These are phyloP conservation scores for Protobothrops flavoviridis DNA, from an alignment of 2,113 vertebrate genomes.

Conservation along the genomic window DNA sequence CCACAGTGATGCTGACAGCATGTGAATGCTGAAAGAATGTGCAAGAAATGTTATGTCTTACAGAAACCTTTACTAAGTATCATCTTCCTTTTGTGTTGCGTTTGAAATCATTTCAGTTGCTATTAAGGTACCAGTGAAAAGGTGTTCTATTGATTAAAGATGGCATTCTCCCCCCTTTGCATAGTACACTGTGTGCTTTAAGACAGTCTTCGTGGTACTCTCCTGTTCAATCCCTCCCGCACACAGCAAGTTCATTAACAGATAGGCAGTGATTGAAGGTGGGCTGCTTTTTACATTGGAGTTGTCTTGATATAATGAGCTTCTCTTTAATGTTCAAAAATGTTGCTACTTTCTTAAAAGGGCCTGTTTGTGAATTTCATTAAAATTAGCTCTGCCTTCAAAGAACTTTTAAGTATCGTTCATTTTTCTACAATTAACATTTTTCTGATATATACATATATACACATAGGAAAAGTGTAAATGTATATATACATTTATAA, in stretches of 20 bases:
- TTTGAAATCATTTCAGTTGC: slow-evolving; percentile 75
- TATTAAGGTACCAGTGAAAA: slow-evolving; percentile 73
- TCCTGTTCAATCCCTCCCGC: slow-evolving; percentile 66
- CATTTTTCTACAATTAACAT: slow-evolving; percentile 76
- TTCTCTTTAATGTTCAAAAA: slow-evolving; percentile 80
- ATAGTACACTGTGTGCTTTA: slow-evolving; percentile 62
- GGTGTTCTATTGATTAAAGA: slow-evolving; percentile 78
- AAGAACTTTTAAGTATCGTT: slow-evolving; percentile 77
- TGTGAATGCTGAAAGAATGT: slow-evolving; percentile 75
- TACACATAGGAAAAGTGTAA: slow-evolving; percentile 57
- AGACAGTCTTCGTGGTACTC: slow-evolving; percentile 66
- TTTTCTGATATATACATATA: slow-evolving; percentile 56
- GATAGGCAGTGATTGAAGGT: slow-evolving; percentile 81
- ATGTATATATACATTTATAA: slow-evolving; percentile 64
- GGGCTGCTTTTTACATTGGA: slow-evolving; percentile 74
- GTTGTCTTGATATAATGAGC: slow-evolving; percentile 82
- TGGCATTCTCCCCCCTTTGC: slow-evolving; percentile 42
- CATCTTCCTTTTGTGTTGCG: slow-evolving; percentile 75
- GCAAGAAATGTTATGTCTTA: slow-evolving; percentile 73
- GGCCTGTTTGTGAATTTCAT: slow-evolving; percentile 82
- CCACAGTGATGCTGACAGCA: slow-evolving; percentile 73
- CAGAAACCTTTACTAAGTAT: slow-evolving; percentile 75
- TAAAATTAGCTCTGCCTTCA: slow-evolving; percentile 79
- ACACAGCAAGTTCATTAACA: slow-evolving; percentile 79
- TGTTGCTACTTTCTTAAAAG: slow-evolving; percentile 82